Evolutionary conservation across 2,113 vertebrate species (phyloP).

Genomic region (Carassius gibelio): DNA sequence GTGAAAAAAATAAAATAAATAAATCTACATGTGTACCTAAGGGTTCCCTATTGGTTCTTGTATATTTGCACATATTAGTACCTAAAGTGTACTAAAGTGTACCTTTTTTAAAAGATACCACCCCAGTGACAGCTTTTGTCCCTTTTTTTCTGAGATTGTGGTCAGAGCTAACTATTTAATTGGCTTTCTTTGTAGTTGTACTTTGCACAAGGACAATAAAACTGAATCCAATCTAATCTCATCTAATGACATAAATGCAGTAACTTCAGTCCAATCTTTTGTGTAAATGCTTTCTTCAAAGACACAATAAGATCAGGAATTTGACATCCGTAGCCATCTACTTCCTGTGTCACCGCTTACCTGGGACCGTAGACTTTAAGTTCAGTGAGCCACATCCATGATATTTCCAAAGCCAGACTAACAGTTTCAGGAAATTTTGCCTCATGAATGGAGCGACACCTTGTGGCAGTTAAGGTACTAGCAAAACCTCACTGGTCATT

Average conservation of each 20-base stretch:
- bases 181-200: neutral
- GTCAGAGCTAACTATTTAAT: neutral
- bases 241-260: neutral
- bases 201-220: neutral
- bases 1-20: too few species aligned
- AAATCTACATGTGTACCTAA: too few species aligned
- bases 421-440: neutral
- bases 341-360: neutral
- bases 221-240: neutral
- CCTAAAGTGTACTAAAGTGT: too few species aligned
- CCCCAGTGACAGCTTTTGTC: neutral
- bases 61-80: too few species aligned
- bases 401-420: neutral
- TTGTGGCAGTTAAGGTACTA: conserved; percentile 29
- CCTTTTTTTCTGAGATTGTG: neutral
- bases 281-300: neutral
- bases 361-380: neutral
- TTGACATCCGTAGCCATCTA: neutral
- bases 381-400: neutral
- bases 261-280: neutral
- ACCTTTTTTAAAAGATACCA: too few species aligned
- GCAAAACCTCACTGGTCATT: neutral
- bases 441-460: conserved; percentile 28
- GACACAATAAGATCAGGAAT: neutral
- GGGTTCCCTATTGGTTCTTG: too few species aligned